These are phyloP conservation scores for Tenthredo scrophulariae DNA, from an alignment of 2,888 invertebrate species.

Conservation along the genomic window DNA sequence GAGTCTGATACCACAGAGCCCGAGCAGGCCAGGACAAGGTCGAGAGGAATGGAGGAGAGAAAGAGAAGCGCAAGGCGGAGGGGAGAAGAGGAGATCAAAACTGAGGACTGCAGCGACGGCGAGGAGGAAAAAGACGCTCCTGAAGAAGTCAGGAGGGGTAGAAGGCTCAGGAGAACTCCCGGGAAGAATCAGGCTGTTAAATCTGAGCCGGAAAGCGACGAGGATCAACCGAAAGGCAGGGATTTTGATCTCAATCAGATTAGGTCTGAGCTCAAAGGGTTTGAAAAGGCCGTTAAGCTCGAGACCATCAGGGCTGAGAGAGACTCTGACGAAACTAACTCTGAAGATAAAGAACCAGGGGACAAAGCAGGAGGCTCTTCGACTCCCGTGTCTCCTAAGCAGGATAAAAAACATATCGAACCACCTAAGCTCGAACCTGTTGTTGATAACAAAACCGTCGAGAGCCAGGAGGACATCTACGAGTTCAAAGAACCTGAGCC, in stretches of 20 bases:
- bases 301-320: conserved; percentile 74
- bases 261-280: conserved; percentile 90
- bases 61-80: conserved; percentile 74
- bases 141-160: conserved; percentile 75
- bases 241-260: conserved; percentile 93
- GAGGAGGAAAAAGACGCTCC: conserved; percentile 71
- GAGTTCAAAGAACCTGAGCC: conserved; percentile 95
- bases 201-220: conserved; percentile 79
- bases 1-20: conserved; percentile 78
- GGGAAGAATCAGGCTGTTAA: conserved; percentile 77
- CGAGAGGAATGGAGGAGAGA: conserved; percentile 67
- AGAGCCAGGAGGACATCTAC: conserved; percentile 84
- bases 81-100: conserved; percentile 78
- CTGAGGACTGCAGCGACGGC: conserved; percentile 72
- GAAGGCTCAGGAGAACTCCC: conserved; percentile 74
- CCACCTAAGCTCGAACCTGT: conserved; percentile 69
- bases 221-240: conserved; percentile 82
- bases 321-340: conserved; percentile 78
- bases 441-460: conserved; percentile 61
- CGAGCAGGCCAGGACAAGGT: conserved; percentile 66
- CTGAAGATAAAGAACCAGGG: conserved; percentile 64
- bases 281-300: conserved; percentile 83
- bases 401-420: conserved; percentile 69
- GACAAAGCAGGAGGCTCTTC: conserved; percentile 66
- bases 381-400: conserved; percentile 67